These are phyloP conservation scores for Stegophylla sp. DNA, from an alignment of 2,888 invertebrate genomes.

Conservation along the genomic window DNA sequence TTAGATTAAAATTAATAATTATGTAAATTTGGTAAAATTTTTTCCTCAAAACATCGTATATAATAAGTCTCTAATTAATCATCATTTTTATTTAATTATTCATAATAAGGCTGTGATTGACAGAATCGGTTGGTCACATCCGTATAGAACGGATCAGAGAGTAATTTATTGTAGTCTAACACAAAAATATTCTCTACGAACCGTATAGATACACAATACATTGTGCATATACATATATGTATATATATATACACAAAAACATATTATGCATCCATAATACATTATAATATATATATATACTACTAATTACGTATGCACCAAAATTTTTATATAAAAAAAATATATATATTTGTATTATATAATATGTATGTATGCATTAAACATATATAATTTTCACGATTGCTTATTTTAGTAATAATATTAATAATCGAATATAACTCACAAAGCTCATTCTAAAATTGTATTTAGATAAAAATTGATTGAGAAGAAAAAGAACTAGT, in stretches of 20 bases:
- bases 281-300: neutral
- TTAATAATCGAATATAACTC: constrained; percentile 4
- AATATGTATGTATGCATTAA: neutral
- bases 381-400: neutral
- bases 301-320: constrained; percentile 13
- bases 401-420: neutral
- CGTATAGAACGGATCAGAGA: neutral
- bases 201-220: neutral
- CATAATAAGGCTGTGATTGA: neutral
- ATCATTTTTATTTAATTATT: neutral
- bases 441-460: constrained; percentile 32
- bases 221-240: neutral
- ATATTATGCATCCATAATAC: neutral
- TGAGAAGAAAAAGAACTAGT: neutral
- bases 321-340: constrained; percentile 16
- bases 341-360: constrained; percentile 25
- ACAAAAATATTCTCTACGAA: neutral
- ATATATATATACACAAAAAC: no score
- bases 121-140: constrained; percentile 8
- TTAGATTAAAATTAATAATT: constrained; percentile 1
- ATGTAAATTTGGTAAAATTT: constrained; percentile 23
- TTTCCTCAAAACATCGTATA: constrained; percentile 7
- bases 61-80: neutral
- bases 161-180: neutral
- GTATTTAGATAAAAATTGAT: constrained; percentile 21